Evolutionary conservation across 1,140 invertebrate species (phyloP).

Genomic region (Agrilus planipennis): DNA sequence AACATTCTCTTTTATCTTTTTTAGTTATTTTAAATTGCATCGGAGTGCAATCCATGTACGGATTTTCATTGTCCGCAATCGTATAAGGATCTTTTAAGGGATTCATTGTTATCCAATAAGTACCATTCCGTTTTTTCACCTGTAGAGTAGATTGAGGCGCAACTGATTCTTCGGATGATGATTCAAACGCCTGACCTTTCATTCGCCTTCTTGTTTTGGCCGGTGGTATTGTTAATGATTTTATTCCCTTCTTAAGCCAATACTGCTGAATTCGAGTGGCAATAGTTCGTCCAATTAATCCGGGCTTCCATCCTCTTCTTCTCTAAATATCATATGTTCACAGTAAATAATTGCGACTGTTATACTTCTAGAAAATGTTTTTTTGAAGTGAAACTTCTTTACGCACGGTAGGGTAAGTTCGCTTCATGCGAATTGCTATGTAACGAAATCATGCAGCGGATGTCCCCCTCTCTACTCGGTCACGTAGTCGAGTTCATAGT

Average conservation of each 20-base stretch:
- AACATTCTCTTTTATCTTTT: slow-evolving; percentile 24
- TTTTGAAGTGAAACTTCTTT: too few species aligned
- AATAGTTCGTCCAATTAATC: slow-evolving; percentile 39
- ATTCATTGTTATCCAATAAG: slow-evolving; percentile 43
- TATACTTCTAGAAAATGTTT: too few species aligned
- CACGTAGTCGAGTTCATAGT: too few species aligned
- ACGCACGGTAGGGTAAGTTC: too few species aligned
- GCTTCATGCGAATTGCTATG: too few species aligned
- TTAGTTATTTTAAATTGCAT: slow-evolving; percentile 44
- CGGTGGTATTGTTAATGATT: slow-evolving; percentile 24
- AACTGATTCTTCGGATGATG: slow-evolving; percentile 30
- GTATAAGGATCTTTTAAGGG: slow-evolving; percentile 41
- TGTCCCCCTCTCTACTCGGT: too few species aligned
- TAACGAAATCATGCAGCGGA: too few species aligned
- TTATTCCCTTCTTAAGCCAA: slow-evolving; percentile 28
- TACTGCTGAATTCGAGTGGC: slow-evolving; percentile 37
- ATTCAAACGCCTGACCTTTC: slow-evolving; percentile 13
- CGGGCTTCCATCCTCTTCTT: slow-evolving; percentile 42
- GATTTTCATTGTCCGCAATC: slow-evolving; percentile 39
- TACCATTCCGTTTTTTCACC: slow-evolving; percentile 42
- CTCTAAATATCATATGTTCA: slow-evolving; percentile 30
- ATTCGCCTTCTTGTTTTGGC: slow-evolving; percentile 6
- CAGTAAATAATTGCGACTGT: too few species aligned
- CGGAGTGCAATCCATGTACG: slow-evolving; percentile 44
- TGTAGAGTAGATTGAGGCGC: slow-evolving; percentile 40